Base-by-base conservation (phyloP, 2,888 invertebrate species). In the Drymonia ruficornis region DNA sequence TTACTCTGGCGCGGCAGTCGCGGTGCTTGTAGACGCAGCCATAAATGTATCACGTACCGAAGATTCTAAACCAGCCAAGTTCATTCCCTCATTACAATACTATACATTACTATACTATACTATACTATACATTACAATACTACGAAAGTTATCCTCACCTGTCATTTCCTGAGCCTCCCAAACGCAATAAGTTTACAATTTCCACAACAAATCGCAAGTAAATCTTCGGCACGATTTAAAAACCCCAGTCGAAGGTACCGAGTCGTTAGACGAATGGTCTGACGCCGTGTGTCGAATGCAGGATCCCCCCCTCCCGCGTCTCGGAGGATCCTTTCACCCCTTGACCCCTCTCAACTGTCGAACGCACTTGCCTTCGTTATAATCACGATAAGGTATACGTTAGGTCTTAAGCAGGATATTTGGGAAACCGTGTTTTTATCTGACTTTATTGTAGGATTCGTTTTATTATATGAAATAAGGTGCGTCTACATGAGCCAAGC, bases 351-450 rank as follows among this genome's bases (percentile, higher is more conserved):
- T 60, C 63, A 73, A 73, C 81, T 87, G 89, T 89, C 90, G 84
- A 85, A 84, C 81, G 80, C 89, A 89, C 81, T 80, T 78, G 83
- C 86, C 86, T 84, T 87, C 86, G 83, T 85, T 87, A 85, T 83
- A 86, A 65, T 67, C 52, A 53, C 56, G 56, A 81, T 82, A 80
- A 82, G 80, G 72, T 79, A 67, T 55, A 57, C 64, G 68, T 75
- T 71, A 72, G 19, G 9, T 42, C 18, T 16, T 42, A 18, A 18
- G 42, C 12, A 42, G 19, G 16, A 42, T 42, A 1, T 42, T 42
- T 11, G 29, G 46, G 4, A n/a, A n/a, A n/a, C 36, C 3, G n/a
- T 23, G 13, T n/a, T 13, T 36, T 36, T 11, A 2, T 34, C 31
- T n/a, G 36, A 36, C 5, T 36, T 36, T 4, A 36, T 5, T 36